Evolutionary conservation across 37 sponge, comb jelly and placozoan genomes (phyloP), one percentile per base, ranked within the genome.

Genomic region (Cliona cf. orientalis): DNA sequence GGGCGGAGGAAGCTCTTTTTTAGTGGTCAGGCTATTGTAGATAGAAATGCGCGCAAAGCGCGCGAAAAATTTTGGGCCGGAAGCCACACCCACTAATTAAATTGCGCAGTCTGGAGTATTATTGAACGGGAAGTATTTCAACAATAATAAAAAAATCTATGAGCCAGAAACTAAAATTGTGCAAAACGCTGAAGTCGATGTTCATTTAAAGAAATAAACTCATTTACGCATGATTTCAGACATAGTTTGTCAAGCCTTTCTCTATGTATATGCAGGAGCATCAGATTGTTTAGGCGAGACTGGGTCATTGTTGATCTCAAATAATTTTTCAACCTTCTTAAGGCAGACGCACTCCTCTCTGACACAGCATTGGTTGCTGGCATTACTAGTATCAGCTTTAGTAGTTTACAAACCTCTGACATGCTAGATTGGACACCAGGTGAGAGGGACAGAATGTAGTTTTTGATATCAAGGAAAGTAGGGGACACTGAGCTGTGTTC

Each of bases 301-400:
- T 86, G 87, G 39, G 28, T 29, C 87, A 86, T 86, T 23, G 87
- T 80, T 55, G 80, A 60, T 67, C 80, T 26, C 0, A 79, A 66
- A 66, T 86, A 86, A 3, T 55, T 64, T 82, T 86, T 86, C 57
- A 86, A 19, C 29, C 80, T 72, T 72, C 74, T 64, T 42, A 86
- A 58, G 29, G 85, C 87, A 59, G 87, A 86, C 42, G 58, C 74
- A 73, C 67, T 74, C 22, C 80, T 41, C 55, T 86, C 87, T 29
- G 37, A 44, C 21, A 72, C 66, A 26, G 87, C 87, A 80, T 86
- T 86, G 17, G 74, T 86, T 25, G 87, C 80, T 33, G 87, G 87
- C 76, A 86, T 86, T 29, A 86, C 80, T 57, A 86, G 42, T 1
- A 86, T 29, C 46, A 86, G 56, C 45, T 68, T 85, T 22, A 85